A percentile compares a stretch with the other conserved stretches of the same genome.
Evolutionary conservation across 2,113 vertebrate genomes (phyloP).

Genomic region (Embiotoca jacksoni): DNA sequence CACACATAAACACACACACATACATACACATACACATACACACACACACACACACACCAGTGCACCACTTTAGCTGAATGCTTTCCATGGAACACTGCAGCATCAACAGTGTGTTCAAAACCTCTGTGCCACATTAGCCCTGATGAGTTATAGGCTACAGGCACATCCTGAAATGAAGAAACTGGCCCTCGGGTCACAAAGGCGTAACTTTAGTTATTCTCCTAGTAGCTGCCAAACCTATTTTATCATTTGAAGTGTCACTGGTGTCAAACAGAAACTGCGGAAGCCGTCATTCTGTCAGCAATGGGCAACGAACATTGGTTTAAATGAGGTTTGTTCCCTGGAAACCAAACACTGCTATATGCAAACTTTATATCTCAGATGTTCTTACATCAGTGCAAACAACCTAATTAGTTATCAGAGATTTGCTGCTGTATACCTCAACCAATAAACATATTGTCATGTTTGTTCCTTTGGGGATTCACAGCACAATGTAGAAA

Average conservation of each 20-base stretch:
- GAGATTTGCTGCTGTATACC: conserved; percentile 39
- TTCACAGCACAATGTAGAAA: conserved; percentile 25
- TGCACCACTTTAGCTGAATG: conserved; percentile 35
- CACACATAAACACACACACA: conserved; percentile 36
- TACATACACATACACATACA: conserved; percentile 17
- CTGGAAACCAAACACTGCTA: conserved; percentile 9
- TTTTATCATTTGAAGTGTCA: conserved; percentile 21
- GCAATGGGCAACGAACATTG: conserved; percentile 12
- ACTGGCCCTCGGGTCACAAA: conserved; percentile 23
- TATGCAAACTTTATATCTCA: not conserved
- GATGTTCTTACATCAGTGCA: conserved; percentile 3
- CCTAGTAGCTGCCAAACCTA: conserved; percentile 17
- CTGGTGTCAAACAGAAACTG: not conserved
- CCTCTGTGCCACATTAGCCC: conserved; percentile 38
- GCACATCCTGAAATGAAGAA: conserved; percentile 23
- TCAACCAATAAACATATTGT: conserved; percentile 36
- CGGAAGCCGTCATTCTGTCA: not conserved
- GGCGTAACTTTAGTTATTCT: conserved; percentile 43
- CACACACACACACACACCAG: conserved; percentile 41
- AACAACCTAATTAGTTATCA: not conserved
- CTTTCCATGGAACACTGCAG: conserved; percentile 23
- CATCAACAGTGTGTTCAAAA: conserved; percentile 23
- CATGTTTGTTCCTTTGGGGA: conserved; percentile 22
- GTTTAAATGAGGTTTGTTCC: not conserved
- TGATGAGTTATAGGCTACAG: conserved; percentile 25